Percentiles rank a stretch among this genome's conserved stretches.
Conservation (phyloP, 2,797 vertebrate species). For the Phalanger gymnotis region DNA sequence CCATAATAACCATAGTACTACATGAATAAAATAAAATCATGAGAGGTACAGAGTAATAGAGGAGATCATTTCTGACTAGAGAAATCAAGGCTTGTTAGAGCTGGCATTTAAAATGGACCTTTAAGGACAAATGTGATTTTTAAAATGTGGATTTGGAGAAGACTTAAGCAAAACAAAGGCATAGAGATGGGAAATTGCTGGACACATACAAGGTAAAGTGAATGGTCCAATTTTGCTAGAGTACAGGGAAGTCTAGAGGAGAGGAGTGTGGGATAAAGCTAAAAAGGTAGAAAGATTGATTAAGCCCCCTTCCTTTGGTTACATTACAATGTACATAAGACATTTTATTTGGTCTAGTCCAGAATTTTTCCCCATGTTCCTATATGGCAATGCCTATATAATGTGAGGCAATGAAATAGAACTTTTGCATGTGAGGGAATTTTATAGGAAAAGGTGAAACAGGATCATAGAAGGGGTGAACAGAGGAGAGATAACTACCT, state of each 20-base stretch:
- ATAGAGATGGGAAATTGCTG: not conserved
- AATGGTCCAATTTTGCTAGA: not conserved
- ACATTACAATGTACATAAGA: not conserved
- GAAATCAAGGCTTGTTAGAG: not conserved
- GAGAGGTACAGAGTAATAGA: not conserved
- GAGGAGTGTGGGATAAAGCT: not conserved
- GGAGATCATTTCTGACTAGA: not conserved
- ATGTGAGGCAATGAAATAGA: not conserved
- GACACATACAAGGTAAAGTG: not conserved
- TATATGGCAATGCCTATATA: not conserved
- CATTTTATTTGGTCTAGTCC: not conserved
- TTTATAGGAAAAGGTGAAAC: not conserved
- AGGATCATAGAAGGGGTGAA: not conserved
- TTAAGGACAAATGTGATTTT: not conserved
- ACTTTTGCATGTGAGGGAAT: not conserved
- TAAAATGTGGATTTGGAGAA: not conserved
- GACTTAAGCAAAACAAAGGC: not conserved
- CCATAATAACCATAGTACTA: not conserved
- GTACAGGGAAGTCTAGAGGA: not conserved
- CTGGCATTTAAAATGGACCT: not conserved
- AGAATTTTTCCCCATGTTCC: not conserved
- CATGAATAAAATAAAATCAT: not conserved
- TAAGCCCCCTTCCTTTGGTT: not conserved
- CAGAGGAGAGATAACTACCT: not conserved
- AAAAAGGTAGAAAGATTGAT: not conserved